Evolutionary conservation across 1,140 invertebrate genomes (phyloP), one percentile per base, ranked within the genome.

Genomic region (Arctopsyche grandis): DNA sequence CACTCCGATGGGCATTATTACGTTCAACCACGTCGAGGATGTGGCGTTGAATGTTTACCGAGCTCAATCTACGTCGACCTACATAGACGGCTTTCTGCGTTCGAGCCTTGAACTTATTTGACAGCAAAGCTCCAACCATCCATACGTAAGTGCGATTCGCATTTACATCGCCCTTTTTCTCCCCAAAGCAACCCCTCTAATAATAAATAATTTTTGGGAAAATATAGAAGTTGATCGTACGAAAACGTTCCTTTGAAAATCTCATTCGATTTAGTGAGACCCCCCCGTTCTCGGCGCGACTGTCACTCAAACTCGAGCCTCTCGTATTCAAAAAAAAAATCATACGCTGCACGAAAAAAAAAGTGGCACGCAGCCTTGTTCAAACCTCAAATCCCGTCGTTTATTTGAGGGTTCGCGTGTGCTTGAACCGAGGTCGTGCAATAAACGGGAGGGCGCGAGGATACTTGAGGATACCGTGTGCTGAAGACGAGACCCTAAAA

Each of bases 381-480:
- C 19, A 48, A 21, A 74, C 0, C 71, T 12, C 48, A 74, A 74
- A 74, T 74, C 71, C 52, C 71, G 52, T 56, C 19, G 44, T 21
- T 73, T 73, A 52, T 52, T 66, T 22, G 63, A 66, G 63, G 21
- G 22, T 24, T 66, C 24, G n/a, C 21, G 58, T 16, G 48, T 52
- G 48, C 48, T 52, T 16, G 69, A 70, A 5, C n/a, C 19, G 46
- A 69, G 69, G 69, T 44, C 38, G 38, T 48, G 46, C 71, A 74
- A 74, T 74, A 74, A 74, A 74, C 48, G 63, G 63, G 21, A 22
- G 48, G 12, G 10, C 48, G 63, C 22, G 71, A 74, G 71, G 48
- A 74, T 21, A 48, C 70, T 44, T 14, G 22, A 52, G 71, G 19
- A 12, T 24, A 12, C 21, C 63, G 63, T 66, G 24, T 10, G 22